A percentile compares a stretch with the other conserved stretches of the same genome.
Evolutionary conservation across 2,113 vertebrate species (phyloP).

Genomic region (Dinomys branickii): DNA sequence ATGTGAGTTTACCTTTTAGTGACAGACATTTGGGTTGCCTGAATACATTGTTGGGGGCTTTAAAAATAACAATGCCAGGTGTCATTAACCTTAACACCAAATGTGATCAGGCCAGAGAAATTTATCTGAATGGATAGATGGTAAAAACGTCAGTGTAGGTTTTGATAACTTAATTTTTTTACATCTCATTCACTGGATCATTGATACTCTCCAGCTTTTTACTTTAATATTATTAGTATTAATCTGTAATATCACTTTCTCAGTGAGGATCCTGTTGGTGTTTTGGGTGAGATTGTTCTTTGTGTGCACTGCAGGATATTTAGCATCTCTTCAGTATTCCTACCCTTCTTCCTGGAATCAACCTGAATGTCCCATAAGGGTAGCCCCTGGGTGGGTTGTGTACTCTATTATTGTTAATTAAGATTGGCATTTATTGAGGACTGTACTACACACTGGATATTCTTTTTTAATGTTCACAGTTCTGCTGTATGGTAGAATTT

Average conservation of each 20-base stretch:
- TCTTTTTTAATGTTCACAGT: background rate
- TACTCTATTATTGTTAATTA: background rate
- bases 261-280: background rate
- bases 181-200: background rate
- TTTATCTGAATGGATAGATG: background rate
- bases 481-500: background rate
- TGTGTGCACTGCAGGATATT: background rate
- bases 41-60: background rate
- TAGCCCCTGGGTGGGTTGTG: background rate
- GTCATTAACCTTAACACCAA: background rate
- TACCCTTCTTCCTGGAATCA: background rate
- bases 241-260: background rate
- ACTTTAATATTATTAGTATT: background rate
- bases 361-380: too few species aligned
- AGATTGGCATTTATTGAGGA: background rate
- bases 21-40: background rate
- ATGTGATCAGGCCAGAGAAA: background rate
- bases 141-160: conserved; percentile 43
- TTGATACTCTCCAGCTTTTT: background rate
- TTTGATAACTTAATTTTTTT: conserved; percentile 49
- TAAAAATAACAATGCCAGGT: conserved; percentile 20
- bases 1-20: background rate
- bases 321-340: background rate
- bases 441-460: background rate
- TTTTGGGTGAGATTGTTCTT: conserved; percentile 10